Conservation (phyloP, 2,888 invertebrate species). For the Prosopocoilus inquinatus region DNA sequence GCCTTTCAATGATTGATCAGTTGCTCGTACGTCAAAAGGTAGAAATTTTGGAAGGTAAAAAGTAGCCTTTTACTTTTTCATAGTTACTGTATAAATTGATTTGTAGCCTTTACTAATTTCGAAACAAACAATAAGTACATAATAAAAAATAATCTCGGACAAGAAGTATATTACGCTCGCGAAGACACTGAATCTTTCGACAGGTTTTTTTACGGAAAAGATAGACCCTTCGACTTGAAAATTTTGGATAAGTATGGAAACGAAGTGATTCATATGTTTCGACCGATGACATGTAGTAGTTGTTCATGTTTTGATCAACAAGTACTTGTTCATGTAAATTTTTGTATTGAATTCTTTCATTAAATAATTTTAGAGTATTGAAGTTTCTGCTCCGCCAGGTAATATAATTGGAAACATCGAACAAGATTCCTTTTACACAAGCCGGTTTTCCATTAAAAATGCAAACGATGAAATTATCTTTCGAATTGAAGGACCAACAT, state of each 20-base stretch:
- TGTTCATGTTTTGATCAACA: slow-evolving; percentile 57
- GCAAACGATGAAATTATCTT: slow-evolving; percentile 68
- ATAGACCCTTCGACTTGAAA: slow-evolving; percentile 77
- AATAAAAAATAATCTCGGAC: slow-evolving; percentile 68
- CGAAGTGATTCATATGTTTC: slow-evolving; percentile 76
- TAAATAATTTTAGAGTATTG: slow-evolving; percentile 57
- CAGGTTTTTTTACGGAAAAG: slow-evolving; percentile 72
- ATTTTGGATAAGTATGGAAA: slow-evolving; percentile 71
- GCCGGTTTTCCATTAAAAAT: slow-evolving; percentile 67
- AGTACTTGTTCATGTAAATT: slow-evolving; percentile 35
- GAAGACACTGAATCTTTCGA: slow-evolving; percentile 79
- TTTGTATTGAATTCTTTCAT: slow-evolving; percentile 7
- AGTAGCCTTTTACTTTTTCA: too few species aligned
- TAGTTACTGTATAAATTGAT: not conserved
- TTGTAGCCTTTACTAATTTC: slow-evolving; percentile 69
- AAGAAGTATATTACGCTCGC: slow-evolving; percentile 70
- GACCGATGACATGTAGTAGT: slow-evolving; percentile 69
- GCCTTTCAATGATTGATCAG: slow-evolving; percentile 74
- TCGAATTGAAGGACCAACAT: slow-evolving; percentile 71
- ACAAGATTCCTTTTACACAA: slow-evolving; percentile 64
- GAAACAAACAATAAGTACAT: slow-evolving; percentile 82
- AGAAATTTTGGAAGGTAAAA: slow-evolving; percentile 46
- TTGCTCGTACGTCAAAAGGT: slow-evolving; percentile 72
- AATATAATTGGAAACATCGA: slow-evolving; percentile 63
- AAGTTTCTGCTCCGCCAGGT: slow-evolving; percentile 68